Conservation (phyloP, 2,113 vertebrate species). For the Serinus canaria region DNA sequence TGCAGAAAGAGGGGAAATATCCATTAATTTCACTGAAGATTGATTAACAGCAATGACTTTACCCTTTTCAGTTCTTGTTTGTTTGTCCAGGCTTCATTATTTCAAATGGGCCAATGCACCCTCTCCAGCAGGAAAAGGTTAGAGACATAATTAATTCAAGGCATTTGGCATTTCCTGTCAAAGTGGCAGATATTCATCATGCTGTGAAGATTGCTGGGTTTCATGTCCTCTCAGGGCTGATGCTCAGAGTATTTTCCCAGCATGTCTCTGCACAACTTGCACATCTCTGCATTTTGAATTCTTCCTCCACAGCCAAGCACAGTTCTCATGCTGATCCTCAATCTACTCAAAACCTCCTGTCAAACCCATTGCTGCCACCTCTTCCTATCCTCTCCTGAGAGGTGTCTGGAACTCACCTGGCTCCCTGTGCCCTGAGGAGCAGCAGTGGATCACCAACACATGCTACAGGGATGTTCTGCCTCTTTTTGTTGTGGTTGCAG, state of each 20-base stretch:
- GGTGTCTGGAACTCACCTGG: background rate
- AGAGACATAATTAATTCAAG: constrained; percentile 34
- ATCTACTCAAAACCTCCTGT: background rate
- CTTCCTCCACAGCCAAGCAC: background rate
- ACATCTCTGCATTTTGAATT: background rate
- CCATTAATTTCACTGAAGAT: background rate
- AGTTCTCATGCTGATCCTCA: background rate
- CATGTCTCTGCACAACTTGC: fast-evolving
- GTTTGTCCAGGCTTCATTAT: constrained; percentile 24
- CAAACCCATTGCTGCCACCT: background rate
- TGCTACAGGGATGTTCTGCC: background rate
- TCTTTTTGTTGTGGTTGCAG: background rate
- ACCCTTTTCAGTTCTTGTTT: constrained; percentile 22
- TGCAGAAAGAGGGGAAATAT: background rate
- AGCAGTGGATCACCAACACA: fast-evolving
- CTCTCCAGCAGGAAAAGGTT: constrained; percentile 32
- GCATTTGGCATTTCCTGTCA: constrained; percentile 50
- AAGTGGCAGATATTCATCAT: constrained; percentile 37
- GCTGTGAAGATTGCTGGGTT: background rate
- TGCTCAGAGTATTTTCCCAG: background rate
- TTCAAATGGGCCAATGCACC: background rate
- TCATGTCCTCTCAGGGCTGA: background rate
- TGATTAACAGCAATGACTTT: background rate
- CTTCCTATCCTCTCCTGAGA: background rate
- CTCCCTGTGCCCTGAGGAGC: fast-evolving